Evolutionary conservation across 2,888 invertebrate species (phyloP), one percentile per base, ranked within the genome.

Genomic region (Andrena marginata): DNA sequence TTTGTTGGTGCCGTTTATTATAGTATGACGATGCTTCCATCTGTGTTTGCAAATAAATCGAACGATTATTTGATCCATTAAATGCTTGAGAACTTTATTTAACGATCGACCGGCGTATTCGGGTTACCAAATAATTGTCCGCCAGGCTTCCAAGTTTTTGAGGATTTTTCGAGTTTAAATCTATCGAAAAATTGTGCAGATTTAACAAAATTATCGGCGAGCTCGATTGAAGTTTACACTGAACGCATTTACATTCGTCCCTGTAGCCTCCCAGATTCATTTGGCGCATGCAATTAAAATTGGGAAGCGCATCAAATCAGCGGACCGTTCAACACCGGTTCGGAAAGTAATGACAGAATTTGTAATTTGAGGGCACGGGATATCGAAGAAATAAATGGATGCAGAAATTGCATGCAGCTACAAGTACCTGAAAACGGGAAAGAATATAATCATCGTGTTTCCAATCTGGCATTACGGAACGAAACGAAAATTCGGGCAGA

Each of bases 241-340:
- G 67, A 20, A n/a, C 67, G 48, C 75, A 80, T 80, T 80, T 75
- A 68, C 67, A 56, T 80, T 71, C 67, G 56, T 33, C 20, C 31
- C 69, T 56, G 54, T 42, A 56, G 54, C 35, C 35, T 3, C 48
- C 26, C 56, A 49, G 65, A 73, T 77, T 81, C 82, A 76, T 76
- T 82, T 80, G 62, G 29, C 33, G 75, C 49, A 48, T 75, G 80
- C 80, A 82, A 82, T 82, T 82, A 82, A 82, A 82, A 80, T 80
- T 76, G 67, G 75, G 70, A 35, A 80, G 63, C 68, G 73, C 82
- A 70, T 77, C 77, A 48, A 73, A 60, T 73, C 77, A 67, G 23
- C 77, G 73, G 49, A 69, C 80, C 80, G 80, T 68, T 72, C 71
- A 62, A 82, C 51, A 51, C 76, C 63, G 42, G 70, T 82, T 71